phyloP scores from a whole-genome alignment of 2,888 invertebrate genomes.

The Microchrysa polita region DNA sequence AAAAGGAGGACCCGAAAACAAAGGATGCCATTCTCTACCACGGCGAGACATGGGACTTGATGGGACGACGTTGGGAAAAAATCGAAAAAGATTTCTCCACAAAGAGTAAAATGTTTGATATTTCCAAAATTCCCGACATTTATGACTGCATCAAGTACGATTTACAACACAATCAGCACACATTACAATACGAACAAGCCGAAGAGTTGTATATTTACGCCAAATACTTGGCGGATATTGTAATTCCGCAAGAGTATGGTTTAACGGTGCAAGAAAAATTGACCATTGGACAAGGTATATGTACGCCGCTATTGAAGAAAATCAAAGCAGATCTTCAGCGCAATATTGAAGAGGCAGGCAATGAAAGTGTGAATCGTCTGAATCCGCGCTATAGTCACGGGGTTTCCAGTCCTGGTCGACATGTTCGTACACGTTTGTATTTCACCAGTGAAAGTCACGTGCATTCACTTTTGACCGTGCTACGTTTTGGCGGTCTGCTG shows the following conservation, averaged over 20 bases:
- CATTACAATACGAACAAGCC: slow-evolving; percentile 89
- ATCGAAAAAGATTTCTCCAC: slow-evolving; percentile 97
- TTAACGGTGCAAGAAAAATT: slow-evolving; percentile 94
- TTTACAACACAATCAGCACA: slow-evolving; percentile 96
- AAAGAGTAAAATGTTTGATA: slow-evolving; percentile 92
- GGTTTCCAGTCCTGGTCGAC: slow-evolving; percentile 96
- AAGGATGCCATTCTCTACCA: slow-evolving; percentile 96
- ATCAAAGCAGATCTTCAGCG: slow-evolving; percentile 93
- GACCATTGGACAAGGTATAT: slow-evolving; percentile 96
- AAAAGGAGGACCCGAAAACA: slow-evolving; percentile 89
- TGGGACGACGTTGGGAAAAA: slow-evolving; percentile 97
- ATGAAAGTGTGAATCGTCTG: slow-evolving; percentile 93
- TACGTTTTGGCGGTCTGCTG: slow-evolving; percentile 90
- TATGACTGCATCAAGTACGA: slow-evolving; percentile 99
- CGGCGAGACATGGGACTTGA: slow-evolving; percentile 98
- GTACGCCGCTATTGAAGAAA: slow-evolving; percentile 94
- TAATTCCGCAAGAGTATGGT: slow-evolving; percentile 99
- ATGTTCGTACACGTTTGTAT: slow-evolving; percentile 97
- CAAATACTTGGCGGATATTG: slow-evolving; percentile 97
- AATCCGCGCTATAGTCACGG: slow-evolving; percentile 98
- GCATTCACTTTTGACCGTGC: slow-evolving; percentile 94
- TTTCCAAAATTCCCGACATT: slow-evolving; percentile 99
- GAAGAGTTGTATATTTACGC: slow-evolving; percentile 95
- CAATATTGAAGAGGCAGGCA: slow-evolving; percentile 91
- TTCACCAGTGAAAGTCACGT: slow-evolving; percentile 99